phyloP scores from a whole-genome alignment of 92 coral and sea anemone genomes.

The Porites cylindrica region DNA sequence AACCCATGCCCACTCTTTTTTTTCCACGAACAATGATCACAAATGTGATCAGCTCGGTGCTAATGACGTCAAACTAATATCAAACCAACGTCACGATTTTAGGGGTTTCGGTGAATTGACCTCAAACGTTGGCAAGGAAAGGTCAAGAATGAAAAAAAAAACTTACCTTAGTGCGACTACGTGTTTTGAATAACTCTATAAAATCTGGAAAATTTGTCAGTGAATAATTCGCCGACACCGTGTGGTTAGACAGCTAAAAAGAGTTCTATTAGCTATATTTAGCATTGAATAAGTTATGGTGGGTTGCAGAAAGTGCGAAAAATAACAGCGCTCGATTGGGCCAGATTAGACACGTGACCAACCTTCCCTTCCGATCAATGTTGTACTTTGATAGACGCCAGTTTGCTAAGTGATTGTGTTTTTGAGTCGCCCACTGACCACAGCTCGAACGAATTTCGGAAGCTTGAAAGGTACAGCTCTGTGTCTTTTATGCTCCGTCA shows the following conservation, averaged over 20 bases:
- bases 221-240: conserved; percentile 16
- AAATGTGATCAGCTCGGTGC: neutral
- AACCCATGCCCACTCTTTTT: neutral
- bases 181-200: neutral
- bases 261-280: conserved; percentile 44
- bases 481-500: neutral
- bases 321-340: conserved; percentile 77
- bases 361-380: conserved; percentile 90
- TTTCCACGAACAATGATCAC: neutral
- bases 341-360: conserved; percentile 73
- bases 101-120: neutral
- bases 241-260: conserved; percentile 42
- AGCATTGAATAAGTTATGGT: conserved; percentile 42
- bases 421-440: conserved; percentile 18
- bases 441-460: conserved; percentile 12
- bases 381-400: conserved; percentile 82
- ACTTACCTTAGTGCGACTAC: neutral
- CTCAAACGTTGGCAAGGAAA: neutral
- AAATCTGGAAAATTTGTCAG: conserved; percentile 14
- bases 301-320: conserved; percentile 35
- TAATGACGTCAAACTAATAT: neutral
- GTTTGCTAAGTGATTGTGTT: conserved; percentile 33
- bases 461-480: conserved; percentile 19
- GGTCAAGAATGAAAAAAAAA: neutral
- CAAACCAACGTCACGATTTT: neutral